Evolutionary conservation across 2,113 vertebrate species (phyloP).

Genomic region (Hylia prasina): DNA sequence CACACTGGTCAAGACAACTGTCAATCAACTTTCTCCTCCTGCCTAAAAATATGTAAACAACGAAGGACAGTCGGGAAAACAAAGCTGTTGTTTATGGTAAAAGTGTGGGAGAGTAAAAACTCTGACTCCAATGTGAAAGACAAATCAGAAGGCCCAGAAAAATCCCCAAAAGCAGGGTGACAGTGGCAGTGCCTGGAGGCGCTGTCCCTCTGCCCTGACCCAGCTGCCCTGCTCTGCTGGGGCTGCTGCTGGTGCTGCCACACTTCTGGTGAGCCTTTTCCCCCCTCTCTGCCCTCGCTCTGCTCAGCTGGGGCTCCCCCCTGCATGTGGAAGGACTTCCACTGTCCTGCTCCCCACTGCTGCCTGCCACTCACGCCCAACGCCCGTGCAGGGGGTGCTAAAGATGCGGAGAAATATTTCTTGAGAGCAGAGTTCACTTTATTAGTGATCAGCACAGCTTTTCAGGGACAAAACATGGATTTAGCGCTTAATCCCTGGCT

Average conservation of each 20-base stretch:
- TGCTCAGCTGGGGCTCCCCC: neutral
- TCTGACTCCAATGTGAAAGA: too few relatives aligned
- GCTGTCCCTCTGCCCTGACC: neutral
- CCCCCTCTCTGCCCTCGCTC: neutral
- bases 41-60: too few relatives aligned
- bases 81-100: too few relatives aligned
- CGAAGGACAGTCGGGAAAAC: too few relatives aligned
- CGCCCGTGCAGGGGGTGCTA: neutral
- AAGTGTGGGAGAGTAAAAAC: too few relatives aligned
- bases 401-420: neutral
- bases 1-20: too few relatives aligned
- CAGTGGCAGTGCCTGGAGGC: neutral
- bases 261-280: neutral
- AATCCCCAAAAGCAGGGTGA: too few relatives aligned
- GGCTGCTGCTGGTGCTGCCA: neutral
- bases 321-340: neutral
- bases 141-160: too few relatives aligned
- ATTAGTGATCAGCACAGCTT: neutral
- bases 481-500: conserved; percentile 23
- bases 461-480: conserved; percentile 10
- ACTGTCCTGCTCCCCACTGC: neutral
- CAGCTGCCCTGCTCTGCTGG: neutral
- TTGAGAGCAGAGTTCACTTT: neutral
- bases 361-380: neutral
- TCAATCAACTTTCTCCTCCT: too few relatives aligned